Conservation (phyloP, 2,888 invertebrate species). For the Stenotaenia linearis region DNA sequence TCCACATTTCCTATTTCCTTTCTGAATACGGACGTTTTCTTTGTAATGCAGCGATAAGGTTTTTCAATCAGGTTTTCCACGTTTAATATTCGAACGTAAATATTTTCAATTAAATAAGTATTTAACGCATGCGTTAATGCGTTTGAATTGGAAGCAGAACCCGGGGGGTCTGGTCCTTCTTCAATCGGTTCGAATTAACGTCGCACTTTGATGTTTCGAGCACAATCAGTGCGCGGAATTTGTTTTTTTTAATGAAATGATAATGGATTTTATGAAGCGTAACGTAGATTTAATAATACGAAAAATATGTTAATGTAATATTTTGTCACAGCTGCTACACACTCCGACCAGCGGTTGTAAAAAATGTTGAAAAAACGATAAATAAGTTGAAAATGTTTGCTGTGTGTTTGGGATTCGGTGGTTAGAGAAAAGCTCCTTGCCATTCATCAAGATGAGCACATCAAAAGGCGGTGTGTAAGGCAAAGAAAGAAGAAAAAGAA, state of each 20-base stretch:
- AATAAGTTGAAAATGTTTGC: neutral
- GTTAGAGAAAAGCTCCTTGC: constrained; percentile 13
- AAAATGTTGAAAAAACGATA: neutral
- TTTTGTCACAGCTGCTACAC: neutral
- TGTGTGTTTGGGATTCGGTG: constrained; percentile 8
- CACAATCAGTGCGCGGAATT: neutral
- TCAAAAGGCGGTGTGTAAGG: constrained; percentile 12
- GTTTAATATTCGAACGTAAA: no score
- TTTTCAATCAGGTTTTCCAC: neutral
- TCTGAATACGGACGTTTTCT: no score
- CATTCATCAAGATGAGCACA: constrained; percentile 12
- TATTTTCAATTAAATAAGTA: no score
- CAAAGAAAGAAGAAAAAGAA: neutral
- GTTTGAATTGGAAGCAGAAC: no score
- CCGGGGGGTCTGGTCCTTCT: no score
- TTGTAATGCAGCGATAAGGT: neutral
- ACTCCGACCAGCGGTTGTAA: neutral
- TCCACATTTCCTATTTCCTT: neutral
- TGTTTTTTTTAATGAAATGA: neutral
- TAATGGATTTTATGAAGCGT: neutral
- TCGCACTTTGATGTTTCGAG: neutral
- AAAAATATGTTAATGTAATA: neutral
- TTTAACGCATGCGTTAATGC: no score
- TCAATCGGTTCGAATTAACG: no score
- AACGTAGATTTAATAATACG: neutral